Conservation (phyloP, 2,113 vertebrate species). For the Mustela nigripes region DNA sequence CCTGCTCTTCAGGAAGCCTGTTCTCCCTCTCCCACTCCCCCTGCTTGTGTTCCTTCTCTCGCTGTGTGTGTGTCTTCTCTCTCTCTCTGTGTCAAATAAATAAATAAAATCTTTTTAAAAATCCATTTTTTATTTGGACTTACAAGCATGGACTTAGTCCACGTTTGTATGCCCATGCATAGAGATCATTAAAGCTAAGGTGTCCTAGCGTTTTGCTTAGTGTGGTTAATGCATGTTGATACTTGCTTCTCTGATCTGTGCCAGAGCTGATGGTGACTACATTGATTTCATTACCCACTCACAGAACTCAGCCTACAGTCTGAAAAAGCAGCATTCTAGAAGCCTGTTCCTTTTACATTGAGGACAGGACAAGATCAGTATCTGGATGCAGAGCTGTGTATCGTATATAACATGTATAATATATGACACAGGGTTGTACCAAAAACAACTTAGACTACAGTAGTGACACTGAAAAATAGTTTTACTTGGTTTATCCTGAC, state of each 20-base stretch:
- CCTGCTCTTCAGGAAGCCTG: no score
- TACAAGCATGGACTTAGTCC: neutral
- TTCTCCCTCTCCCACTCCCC: no score
- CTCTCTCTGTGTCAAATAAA: no score
- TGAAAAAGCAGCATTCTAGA: neutral
- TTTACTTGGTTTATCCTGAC: constrained; percentile 26
- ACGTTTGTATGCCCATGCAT: neutral
- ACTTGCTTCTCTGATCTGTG: constrained; percentile 29
- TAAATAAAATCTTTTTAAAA: neutral
- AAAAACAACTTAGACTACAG: neutral
- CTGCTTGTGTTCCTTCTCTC: no score
- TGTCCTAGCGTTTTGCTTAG: neutral
- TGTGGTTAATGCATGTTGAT: neutral
- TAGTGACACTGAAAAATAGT: neutral
- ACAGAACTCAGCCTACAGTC: neutral
- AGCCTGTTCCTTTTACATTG: neutral
- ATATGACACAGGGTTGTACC: neutral
- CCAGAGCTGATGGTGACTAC: neutral
- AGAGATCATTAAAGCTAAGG: neutral
- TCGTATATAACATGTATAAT: neutral
- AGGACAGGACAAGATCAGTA: neutral
- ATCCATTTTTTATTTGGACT: neutral
- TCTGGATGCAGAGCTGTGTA: neutral
- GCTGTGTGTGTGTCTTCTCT: no score
- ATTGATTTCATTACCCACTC: neutral